A percentile compares a stretch with the other conserved stretches of the same genome.
Conservation (phyloP, 2,888 invertebrate species). For the Chrysina gloriosa region DNA sequence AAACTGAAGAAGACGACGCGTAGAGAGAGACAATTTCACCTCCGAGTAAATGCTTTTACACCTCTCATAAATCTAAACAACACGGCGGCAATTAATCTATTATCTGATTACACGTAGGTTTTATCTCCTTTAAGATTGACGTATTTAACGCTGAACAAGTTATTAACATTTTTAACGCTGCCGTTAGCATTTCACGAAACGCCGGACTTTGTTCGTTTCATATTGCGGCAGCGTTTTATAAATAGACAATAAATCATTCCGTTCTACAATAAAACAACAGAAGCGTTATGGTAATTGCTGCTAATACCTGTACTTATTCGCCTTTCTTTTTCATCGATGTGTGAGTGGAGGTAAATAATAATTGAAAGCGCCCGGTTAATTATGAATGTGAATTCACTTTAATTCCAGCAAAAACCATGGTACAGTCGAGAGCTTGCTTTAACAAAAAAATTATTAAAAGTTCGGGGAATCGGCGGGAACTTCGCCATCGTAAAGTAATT, state of each 20-base stretch:
- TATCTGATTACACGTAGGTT: too few relatives aligned
- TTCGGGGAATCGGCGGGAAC: too few relatives aligned
- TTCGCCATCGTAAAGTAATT: too few relatives aligned
- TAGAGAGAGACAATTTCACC: too few relatives aligned
- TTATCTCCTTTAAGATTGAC: slow-evolving; percentile 1
- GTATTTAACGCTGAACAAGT: slow-evolving; percentile 1
- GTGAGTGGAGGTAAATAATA: not conserved
- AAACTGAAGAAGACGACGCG: too few relatives aligned
- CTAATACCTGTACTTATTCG: not conserved
- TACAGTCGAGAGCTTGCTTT: too few relatives aligned
- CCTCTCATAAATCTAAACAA: too few relatives aligned
- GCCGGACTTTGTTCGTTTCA: not conserved
- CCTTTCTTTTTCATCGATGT: not conserved
- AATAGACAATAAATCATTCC: not conserved
- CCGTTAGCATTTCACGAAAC: not conserved
- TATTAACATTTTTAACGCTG: not conserved
- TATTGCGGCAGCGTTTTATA: not conserved
- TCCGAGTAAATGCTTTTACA: too few relatives aligned
- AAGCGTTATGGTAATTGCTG: not conserved
- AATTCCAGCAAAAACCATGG: too few relatives aligned
- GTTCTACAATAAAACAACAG: not conserved
- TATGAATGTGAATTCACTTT: not conserved
- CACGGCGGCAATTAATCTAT: too few relatives aligned
- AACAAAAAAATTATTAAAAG: too few relatives aligned
- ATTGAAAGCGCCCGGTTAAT: not conserved